Base-by-base conservation (phyloP, 2,797 vertebrate genomes). In the Sebastiscus albofasciatus region DNA sequence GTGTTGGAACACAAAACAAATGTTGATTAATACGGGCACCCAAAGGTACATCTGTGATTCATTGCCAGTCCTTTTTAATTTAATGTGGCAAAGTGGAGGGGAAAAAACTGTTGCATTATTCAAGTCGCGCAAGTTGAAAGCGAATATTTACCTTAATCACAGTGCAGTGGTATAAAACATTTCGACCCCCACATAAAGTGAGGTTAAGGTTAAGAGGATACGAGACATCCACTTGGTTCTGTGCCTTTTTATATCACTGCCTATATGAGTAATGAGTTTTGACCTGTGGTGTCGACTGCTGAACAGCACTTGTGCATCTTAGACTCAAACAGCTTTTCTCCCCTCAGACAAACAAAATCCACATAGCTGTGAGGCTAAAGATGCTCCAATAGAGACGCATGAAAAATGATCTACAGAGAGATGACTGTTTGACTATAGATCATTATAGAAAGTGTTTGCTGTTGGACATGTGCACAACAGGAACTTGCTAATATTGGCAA, bases 181-280 rank as follows among this genome's bases (percentile, higher is more conserved):
- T 81, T 71, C 68, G 72, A 85, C 76, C 76, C 65, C 72, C 1
- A 8, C 33, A 80, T 85, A 68, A 85, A 91, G 89, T 46, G 39
- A 70, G 84, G 85, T 82, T 74, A 80, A 77, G 88, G 85, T 90
- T 87, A 90, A 90, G 80, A 89, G 85, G 77, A 89, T 73, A 78
- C 77, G 85, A 91, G 80, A 81, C 72, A 55, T 72, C 4, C 8
- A 46, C 82, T 85, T 56, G 85, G 59, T 82, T 83, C 72, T 26
- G 52, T n/a, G 55, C 20, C 72, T 79, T 80, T 87, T 89, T 83
- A 86, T 79, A 79, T 83, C 54, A 16, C 84, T 10, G 55, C 75
- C 85, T 74, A n/a, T 52, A 72, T 67, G 6, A 79, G 83, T 90
- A 90, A 92, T 87, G 89, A 90, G 88, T 80, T 80, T 77, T 89